phyloP scores from a whole-genome alignment of 2,888 invertebrate genomes.

The Eudasyphora cyanicolor region DNA sequence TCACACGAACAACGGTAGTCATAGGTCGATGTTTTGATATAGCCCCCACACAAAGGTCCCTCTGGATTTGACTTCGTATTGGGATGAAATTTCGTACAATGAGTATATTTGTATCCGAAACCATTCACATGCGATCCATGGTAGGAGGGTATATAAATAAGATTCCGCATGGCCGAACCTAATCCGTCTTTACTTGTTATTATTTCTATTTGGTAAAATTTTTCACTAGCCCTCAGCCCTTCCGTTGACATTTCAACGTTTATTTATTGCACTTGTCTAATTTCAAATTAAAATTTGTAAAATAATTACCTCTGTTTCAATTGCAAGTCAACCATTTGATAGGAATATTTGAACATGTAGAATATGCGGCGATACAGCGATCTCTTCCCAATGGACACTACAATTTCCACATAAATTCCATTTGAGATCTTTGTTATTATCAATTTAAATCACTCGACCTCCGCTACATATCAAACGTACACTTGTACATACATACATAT shows the following conservation, averaged over 20 bases:
- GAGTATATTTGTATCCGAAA: too few relatives aligned
- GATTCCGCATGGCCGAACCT: too few relatives aligned
- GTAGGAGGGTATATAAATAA: too few relatives aligned
- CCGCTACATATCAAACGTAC: background rate
- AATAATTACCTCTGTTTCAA: background rate
- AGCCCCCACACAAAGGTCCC: too few relatives aligned
- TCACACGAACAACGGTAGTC: too few relatives aligned
- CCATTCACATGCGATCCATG: too few relatives aligned
- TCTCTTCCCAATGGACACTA: background rate
- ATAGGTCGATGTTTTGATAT: too few relatives aligned
- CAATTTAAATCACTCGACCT: background rate
- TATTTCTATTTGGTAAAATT: background rate
- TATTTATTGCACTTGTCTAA: background rate
- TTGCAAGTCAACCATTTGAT: background rate
- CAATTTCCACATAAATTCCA: background rate
- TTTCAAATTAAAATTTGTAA: background rate
- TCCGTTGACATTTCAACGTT: background rate
- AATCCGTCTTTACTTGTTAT: background rate
- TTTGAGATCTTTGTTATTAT: background rate
- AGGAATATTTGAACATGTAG: background rate
- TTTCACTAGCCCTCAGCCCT: background rate
- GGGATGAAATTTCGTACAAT: too few relatives aligned
- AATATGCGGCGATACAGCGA: background rate
- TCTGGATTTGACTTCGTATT: too few relatives aligned
- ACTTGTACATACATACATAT: constrained; percentile 25